Evolutionary conservation across 2,888 invertebrate species (phyloP), one percentile per base, ranked within the genome.

Genomic region (Agrotis puta): DNA sequence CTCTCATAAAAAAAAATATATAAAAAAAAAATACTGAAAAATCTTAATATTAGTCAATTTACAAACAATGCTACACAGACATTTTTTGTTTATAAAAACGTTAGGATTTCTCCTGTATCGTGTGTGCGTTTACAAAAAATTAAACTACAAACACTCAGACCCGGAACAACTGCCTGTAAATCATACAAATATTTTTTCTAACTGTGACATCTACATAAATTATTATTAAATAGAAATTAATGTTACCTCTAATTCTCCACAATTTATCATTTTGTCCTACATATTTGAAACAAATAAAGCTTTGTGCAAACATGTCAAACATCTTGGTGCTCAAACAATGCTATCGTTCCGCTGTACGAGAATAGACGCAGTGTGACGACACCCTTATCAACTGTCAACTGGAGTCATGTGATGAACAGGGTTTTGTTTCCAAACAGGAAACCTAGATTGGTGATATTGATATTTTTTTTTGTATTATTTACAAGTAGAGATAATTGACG

Each of bases 341-440:
- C 50, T 85, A 81, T 84, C 82, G 66, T 61, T 47, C 63, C 64
- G 66, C 68, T 63, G 72, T 66, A 81, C 79, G 74, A 79, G 72
- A 79, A 77, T 72, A 77, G 71, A 82, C 74, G 81, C 86, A 84
- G 77, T 86, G 84, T 88, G 88, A 84, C 84, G 82, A 70, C 76
- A 82, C 74, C 84, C 82, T 87, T 88, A 86, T 88, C 88, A 77
- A 24, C 54, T 75, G 83, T 79, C 84, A 82, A 63, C 70, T 48
- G 14, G 9, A 74, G 58, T 78, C 79, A 71, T 70, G 64, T 71
- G 76, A 79, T 61, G 61, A 63, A 67, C 64, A 61, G 47, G 62
- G 57, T 62, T 56, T 39, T 53, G 43, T 22, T 63, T 63, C 4
- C 13, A 51, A 68, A 67, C 61, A 72, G 62, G 64, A 71, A 27